Conservation (phyloP, 1,140 invertebrate species). For the Bactericera cockerelli region DNA sequence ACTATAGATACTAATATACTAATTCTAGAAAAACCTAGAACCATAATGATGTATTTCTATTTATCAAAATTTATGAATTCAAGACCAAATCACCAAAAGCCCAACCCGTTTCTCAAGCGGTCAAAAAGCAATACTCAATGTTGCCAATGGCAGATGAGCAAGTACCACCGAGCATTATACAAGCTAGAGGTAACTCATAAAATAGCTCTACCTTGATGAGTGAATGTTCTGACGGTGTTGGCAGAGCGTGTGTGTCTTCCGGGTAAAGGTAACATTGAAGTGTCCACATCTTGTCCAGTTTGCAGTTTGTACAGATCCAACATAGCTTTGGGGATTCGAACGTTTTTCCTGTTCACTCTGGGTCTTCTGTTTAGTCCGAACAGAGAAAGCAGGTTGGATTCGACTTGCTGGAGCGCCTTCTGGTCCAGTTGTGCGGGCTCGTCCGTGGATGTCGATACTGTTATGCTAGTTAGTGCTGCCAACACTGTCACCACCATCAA, state of each 20-base stretch:
- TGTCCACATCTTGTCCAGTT: conserved; percentile 36
- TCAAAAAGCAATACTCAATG: no score
- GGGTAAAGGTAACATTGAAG: conserved; percentile 45
- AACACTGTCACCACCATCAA: conserved; percentile 9
- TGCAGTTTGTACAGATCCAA: conserved; percentile 55
- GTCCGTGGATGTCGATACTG: conserved; percentile 14
- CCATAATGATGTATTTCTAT: no score
- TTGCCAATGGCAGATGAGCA: no score
- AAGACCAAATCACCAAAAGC: no score
- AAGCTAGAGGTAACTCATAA: background rate
- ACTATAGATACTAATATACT: no score
- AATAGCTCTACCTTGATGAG: conserved; percentile 45
- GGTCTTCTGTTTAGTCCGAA: conserved; percentile 54
- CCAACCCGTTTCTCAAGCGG: no score
- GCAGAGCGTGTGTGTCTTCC: conserved; percentile 49
- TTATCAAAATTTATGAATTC: no score
- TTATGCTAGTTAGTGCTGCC: background rate
- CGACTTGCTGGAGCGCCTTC: conserved; percentile 32
- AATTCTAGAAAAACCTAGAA: no score
- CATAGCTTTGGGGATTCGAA: conserved; percentile 58
- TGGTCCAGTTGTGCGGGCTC: conserved; percentile 16
- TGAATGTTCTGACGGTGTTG: conserved; percentile 74
- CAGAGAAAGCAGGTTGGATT: conserved; percentile 50
- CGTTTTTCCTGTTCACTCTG: conserved; percentile 31
- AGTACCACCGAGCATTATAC: no score